Percentiles rank a stretch among this genome's conserved stretches.
Evolutionary conservation across 2,113 vertebrate species (phyloP).

Genomic region (Noctilio leporinus): DNA sequence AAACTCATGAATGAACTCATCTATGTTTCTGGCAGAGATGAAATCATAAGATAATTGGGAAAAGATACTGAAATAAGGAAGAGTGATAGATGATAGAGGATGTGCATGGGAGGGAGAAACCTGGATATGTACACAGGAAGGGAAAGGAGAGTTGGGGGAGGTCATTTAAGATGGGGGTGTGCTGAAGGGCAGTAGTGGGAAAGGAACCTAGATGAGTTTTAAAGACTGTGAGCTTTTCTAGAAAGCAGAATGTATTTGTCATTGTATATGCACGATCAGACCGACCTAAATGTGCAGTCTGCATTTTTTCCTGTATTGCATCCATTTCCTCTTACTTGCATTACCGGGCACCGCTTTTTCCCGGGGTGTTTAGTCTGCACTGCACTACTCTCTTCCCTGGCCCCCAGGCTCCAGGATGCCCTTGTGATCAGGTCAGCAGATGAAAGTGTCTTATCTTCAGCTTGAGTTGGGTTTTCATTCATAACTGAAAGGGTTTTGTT

Average conservation of each 20-base stretch:
- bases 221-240: not conserved
- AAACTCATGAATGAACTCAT: not conserved
- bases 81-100: not conserved
- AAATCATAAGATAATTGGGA: not conserved
- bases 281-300: not conserved
- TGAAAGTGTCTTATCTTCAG: not conserved
- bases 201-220: not conserved
- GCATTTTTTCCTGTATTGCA: not conserved
- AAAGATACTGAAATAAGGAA: not conserved
- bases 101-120: fast-evolving
- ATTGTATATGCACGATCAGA: not conserved
- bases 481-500: not conserved
- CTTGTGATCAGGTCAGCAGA: not conserved
- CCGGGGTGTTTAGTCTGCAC: not conserved
- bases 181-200: not conserved
- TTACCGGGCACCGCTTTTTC: not conserved
- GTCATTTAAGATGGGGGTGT: not conserved
- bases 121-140: not conserved
- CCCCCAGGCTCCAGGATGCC: not conserved
- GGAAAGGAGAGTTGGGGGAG: not conserved
- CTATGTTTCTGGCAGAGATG: not conserved
- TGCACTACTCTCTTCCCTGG: not conserved
- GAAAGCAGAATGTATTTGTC: not conserved
- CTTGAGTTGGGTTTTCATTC: not conserved
- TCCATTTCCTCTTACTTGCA: not conserved